Conservation (phyloP, 2,113 vertebrate genomes). For the Salvelinus namaycush region DNA sequence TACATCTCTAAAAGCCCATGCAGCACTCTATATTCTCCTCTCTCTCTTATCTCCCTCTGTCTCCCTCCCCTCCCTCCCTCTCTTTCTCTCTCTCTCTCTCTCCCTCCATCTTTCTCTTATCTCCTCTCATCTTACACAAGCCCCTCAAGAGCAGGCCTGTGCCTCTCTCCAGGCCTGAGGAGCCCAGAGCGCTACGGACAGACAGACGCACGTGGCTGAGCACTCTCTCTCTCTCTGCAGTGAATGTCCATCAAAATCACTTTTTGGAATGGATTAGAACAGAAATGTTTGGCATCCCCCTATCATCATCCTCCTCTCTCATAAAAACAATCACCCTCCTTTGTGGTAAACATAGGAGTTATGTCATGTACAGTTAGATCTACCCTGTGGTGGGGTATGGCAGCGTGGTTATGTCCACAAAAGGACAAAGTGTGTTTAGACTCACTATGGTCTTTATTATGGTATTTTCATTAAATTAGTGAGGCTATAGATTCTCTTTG, state of each 20-base stretch:
- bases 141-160: conserved; percentile 42
- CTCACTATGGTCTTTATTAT: neutral
- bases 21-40: neutral
- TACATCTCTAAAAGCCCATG: conserved; percentile 8
- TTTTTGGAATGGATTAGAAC: neutral
- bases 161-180: conserved; percentile 2
- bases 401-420: neutral
- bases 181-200: neutral
- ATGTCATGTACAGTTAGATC: neutral
- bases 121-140: conserved; percentile 37
- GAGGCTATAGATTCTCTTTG: neutral
- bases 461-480: neutral
- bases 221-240: neutral
- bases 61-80: too few relatives aligned
- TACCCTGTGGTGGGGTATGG: neutral
- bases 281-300: conserved; percentile 2
- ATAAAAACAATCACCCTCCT: neutral
- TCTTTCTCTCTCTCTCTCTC: neutral
- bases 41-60: neutral
- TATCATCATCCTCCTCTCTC: too few relatives aligned
- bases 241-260: conserved; percentile 4
- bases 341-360: neutral
- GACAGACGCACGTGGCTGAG: neutral
- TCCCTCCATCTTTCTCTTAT: neutral
- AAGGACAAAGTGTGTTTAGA: neutral